Evolutionary conservation across 1,140 invertebrate species (phyloP).

Genomic region (Mya arenaria): DNA sequence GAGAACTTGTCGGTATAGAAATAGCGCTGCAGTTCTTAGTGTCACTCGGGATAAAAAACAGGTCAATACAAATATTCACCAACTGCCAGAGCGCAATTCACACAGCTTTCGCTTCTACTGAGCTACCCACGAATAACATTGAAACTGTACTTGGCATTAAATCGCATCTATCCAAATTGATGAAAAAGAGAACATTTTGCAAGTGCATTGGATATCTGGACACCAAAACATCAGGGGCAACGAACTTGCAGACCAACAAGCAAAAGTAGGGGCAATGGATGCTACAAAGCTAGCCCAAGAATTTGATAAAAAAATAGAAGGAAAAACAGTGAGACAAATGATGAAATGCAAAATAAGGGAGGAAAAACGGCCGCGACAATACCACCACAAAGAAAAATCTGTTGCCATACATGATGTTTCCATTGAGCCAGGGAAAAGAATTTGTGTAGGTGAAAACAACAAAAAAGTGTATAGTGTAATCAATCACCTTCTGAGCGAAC

Average conservation of each 20-base stretch:
- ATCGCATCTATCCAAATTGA: not conserved
- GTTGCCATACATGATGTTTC: too few relatives aligned
- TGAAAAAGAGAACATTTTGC: not conserved
- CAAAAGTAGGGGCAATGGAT: not conserved
- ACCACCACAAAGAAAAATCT: too few relatives aligned
- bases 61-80: not conserved
- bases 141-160: not conserved
- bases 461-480: too few relatives aligned
- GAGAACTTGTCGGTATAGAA: constrained; percentile 1
- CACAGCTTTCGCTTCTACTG: not conserved
- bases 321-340: too few relatives aligned
- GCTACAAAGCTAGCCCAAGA: too few relatives aligned
- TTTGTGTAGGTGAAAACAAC: too few relatives aligned
- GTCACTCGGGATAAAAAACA: not conserved
- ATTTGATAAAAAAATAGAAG: too few relatives aligned
- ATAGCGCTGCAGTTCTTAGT: not conserved
- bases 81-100: constrained; percentile 7
- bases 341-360: too few relatives aligned
- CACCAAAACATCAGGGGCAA: not conserved
- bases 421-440: too few relatives aligned
- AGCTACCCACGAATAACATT: not conserved
- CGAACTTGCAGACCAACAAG: not conserved
- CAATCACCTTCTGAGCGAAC: too few relatives aligned
- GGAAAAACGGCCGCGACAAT: too few relatives aligned
- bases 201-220: not conserved